A percentile compares a stretch with the other conserved stretches of the same genome.
Conservation (phyloP, 2,888 invertebrate genomes). For the Lysandra bellargus region DNA sequence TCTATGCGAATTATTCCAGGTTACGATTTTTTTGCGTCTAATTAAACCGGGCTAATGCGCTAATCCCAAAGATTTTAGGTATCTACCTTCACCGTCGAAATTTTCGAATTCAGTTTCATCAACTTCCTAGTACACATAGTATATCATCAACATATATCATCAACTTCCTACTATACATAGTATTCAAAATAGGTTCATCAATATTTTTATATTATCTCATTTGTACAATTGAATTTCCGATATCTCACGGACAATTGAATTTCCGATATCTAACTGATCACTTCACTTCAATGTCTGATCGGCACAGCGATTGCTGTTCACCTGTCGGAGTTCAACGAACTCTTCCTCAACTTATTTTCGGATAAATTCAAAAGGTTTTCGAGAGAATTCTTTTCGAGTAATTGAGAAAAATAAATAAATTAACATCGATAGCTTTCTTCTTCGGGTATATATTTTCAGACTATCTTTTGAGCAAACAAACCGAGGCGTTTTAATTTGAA, state of each 20-base stretch:
- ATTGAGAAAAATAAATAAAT: not conserved
- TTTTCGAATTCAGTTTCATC: too few relatives aligned
- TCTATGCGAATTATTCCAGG: too few relatives aligned
- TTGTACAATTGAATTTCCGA: not conserved
- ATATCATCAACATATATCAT: too few relatives aligned
- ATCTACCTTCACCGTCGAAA: too few relatives aligned
- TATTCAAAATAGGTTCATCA: not conserved
- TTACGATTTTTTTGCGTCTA: too few relatives aligned
- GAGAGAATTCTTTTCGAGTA: not conserved
- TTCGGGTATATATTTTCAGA: not conserved
- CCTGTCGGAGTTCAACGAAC: conserved; percentile 6
- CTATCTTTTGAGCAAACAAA: not conserved
- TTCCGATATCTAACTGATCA: conserved; percentile 2
- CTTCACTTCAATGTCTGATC: not conserved
- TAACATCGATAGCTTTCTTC: not conserved
- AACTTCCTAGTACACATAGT: too few relatives aligned
- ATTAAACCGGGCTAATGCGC: too few relatives aligned
- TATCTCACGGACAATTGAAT: not conserved
- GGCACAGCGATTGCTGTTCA: conserved; percentile 6
- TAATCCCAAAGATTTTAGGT: too few relatives aligned
- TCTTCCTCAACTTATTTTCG: not conserved
- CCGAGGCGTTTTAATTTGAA: too few relatives aligned
- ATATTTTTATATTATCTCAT: not conserved
- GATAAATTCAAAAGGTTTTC: not conserved
- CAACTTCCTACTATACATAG: too few relatives aligned